Evolutionary conservation across 2,797 vertebrate genomes (phyloP).

Genomic region (Potorous gilbertii): DNA sequence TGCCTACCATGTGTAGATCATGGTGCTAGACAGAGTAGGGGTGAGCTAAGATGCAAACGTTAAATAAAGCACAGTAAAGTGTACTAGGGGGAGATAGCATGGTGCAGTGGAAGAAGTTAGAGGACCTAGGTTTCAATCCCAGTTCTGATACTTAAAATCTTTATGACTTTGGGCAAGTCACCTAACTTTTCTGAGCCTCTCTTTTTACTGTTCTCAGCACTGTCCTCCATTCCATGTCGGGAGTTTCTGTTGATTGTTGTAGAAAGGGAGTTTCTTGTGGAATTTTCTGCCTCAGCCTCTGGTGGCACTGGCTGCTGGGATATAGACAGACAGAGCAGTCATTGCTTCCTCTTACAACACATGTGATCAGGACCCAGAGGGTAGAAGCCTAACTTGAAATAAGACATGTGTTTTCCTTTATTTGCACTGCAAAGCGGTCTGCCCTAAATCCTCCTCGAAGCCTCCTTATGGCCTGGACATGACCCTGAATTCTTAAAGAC

Average conservation of each 20-base stretch:
- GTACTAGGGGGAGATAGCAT: background rate
- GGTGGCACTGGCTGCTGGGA: background rate
- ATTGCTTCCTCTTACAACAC: background rate
- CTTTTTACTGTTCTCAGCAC: background rate
- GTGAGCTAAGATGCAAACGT: background rate
- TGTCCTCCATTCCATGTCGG: background rate
- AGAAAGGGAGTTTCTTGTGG: background rate
- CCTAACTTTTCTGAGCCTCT: background rate
- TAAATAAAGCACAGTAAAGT: background rate
- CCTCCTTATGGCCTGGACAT: background rate
- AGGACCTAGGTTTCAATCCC: background rate
- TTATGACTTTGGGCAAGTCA: background rate
- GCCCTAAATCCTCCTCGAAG: background rate
- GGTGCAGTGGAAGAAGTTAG: background rate
- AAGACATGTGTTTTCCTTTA: slow-evolving; percentile 14
- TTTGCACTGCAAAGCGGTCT: background rate
- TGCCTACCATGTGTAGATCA: background rate
- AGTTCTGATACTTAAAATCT: background rate
- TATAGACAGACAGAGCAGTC: background rate
- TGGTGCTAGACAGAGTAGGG: background rate
- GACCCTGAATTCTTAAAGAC: background rate
- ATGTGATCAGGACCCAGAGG: background rate
- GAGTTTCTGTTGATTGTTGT: background rate
- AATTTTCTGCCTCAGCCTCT: background rate
- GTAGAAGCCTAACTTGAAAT: background rate